Base-by-base conservation (phyloP, 2,888 invertebrate species). In the Lamproptera curius region DNA sequence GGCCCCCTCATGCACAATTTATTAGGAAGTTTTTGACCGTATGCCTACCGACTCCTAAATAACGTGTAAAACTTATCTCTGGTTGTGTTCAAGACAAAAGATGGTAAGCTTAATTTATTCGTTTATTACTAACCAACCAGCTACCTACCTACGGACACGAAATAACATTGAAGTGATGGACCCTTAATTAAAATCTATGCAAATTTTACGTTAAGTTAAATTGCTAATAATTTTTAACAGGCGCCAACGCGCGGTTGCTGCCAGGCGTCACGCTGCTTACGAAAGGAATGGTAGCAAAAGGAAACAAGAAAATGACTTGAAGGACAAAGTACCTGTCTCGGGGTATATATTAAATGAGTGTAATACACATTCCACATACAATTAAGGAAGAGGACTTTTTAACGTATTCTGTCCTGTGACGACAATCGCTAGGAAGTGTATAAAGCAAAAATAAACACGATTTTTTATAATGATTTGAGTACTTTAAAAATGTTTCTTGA, bases 191-290 rank as follows among this genome's bases (percentile, higher is more conserved):
- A 20, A 38, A 8, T 20, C 5, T 40, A 46, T 31, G n/a, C 20
- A 20, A 17, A 23, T 35, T 11, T 47, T 16, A 31, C 13, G 11
- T 44, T 23, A 15, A 1, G n/a, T 9, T 1, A 14, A 14, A 14
- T 46, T 61, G 54, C 48, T 54, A 41, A 52, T 34, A 35, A 1
- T 28, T 51, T 42, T 11, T 8, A 1, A 1, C 53, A 78, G 78
- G 65, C 73, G 72, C 17, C 66, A 65, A 4, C 61, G 72, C 0
- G 76, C 76, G 1, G 67, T 58, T 0, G 62, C 62, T 1, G 73
- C 75, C 1, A 65, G 70, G 1, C 66, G 66, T 1, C 58, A 65
- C 1, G 52, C 59, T 16, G 56, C 52, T 11, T 50, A 57, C 9
- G 2, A 20, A 6, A 60, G 53, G n/a, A 2, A 54, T 1, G 39